These are phyloP conservation scores for Agapornis canus DNA, from an alignment of 2,797 vertebrate species.

Conservation along the genomic window DNA sequence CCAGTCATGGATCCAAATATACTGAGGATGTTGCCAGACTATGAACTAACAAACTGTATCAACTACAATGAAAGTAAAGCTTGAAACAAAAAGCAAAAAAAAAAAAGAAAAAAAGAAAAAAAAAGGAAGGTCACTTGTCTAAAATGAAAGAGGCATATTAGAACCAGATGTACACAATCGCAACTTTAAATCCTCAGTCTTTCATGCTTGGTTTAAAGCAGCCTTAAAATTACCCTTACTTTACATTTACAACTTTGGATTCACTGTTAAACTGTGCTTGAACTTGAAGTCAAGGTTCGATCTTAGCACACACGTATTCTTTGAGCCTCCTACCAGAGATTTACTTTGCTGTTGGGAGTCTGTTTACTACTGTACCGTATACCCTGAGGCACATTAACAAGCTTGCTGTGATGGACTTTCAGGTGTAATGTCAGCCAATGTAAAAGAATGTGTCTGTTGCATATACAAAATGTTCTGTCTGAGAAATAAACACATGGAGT, in stretches of 20 bases:
- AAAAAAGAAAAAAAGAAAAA: neutral
- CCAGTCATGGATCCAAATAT: neutral
- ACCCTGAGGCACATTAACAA: conserved; percentile 68
- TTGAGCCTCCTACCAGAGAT: conserved; percentile 58
- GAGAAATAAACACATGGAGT: conserved; percentile 12
- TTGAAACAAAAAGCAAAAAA: conserved; percentile 23
- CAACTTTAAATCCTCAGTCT: conserved; percentile 76
- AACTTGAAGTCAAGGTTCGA: conserved; percentile 76
- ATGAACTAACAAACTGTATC: conserved; percentile 25
- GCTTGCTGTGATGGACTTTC: conserved; percentile 62
- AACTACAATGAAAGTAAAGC: conserved; percentile 55
- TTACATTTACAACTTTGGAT: conserved; percentile 80
- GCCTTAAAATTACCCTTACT: conserved; percentile 77
- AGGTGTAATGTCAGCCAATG: conserved; percentile 60
- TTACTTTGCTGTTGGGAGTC: conserved; percentile 73
- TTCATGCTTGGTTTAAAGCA: conserved; percentile 79
- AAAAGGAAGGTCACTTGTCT: conserved; percentile 71
- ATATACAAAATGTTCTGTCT: neutral
- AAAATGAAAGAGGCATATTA: conserved; percentile 70
- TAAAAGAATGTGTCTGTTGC: conserved; percentile 44
- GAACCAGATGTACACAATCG: conserved; percentile 79
- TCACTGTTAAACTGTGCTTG: conserved; percentile 79
- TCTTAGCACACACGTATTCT: conserved; percentile 62
- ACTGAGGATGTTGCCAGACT: neutral
- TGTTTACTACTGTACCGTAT: conserved; percentile 63